phyloP scores from a whole-genome alignment of 2,888 invertebrate genomes.

The Xestia sexstrigata region DNA sequence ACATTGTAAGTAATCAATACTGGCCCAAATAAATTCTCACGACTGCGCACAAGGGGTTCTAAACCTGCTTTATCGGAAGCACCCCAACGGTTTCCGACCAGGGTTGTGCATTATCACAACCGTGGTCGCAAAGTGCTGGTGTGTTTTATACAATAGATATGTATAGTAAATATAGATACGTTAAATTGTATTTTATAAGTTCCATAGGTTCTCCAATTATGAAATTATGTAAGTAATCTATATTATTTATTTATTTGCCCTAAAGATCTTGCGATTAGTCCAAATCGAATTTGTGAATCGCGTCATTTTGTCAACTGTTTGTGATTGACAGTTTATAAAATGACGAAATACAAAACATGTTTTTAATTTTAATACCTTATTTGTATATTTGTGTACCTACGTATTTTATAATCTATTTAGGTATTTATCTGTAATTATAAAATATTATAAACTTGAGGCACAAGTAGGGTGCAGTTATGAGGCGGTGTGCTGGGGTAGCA shows the following conservation, averaged over 20 bases:
- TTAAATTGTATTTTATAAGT: slow-evolving; percentile 15
- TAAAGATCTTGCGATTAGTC: not conserved
- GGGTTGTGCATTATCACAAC: slow-evolving; percentile 51
- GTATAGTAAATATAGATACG: slow-evolving; percentile 4
- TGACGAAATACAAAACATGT: not conserved
- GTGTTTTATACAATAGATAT: slow-evolving; percentile 26
- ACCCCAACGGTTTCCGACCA: slow-evolving; percentile 50
- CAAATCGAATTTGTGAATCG: not conserved
- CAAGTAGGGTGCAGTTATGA: not conserved
- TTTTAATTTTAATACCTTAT: not conserved
- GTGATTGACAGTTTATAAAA: not conserved
- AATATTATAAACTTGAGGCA: not conserved
- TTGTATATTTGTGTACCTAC: slow-evolving; percentile 10
- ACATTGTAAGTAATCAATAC: slow-evolving; percentile 43
- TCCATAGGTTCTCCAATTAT: slow-evolving; percentile 31
- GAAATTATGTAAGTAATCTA: slow-evolving; percentile 54
- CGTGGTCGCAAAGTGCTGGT: slow-evolving; percentile 49
- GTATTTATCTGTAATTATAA: not conserved
- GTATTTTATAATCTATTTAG: slow-evolving; percentile 1
- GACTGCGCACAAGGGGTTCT: slow-evolving; percentile 50
- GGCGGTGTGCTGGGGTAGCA: slow-evolving; percentile 2
- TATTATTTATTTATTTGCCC: slow-evolving; percentile 44
- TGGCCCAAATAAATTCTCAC: slow-evolving; percentile 51
- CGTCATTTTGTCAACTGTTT: slow-evolving; percentile 8
- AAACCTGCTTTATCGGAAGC: slow-evolving; percentile 36